Conservation (phyloP, 2,888 invertebrate species). For the Polydrusus pterygomalis region DNA sequence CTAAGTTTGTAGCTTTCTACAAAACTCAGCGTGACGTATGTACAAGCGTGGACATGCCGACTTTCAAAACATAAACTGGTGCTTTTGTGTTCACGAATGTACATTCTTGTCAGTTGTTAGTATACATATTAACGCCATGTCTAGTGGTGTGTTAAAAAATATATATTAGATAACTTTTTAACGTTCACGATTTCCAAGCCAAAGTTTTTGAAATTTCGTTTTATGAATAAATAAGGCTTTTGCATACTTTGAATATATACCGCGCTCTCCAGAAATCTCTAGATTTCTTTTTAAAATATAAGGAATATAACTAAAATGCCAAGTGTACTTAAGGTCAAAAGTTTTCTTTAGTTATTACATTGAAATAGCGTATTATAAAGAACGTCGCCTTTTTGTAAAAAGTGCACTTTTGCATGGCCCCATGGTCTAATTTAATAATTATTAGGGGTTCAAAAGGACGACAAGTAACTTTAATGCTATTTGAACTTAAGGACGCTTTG, state of each 20-base stretch:
- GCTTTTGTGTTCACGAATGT: too few species aligned
- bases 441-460: too few species aligned
- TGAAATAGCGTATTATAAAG: too few species aligned
- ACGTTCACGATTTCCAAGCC: neutral
- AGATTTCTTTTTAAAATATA: constrained; percentile 1
- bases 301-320: neutral
- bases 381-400: too few species aligned
- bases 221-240: neutral
- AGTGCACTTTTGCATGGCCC: too few species aligned
- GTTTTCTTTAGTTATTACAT: too few species aligned
- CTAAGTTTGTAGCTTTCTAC: constrained; percentile 1
- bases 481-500: neutral
- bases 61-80: neutral
- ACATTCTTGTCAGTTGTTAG: too few species aligned
- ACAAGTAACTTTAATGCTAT: neutral
- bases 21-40: neutral
- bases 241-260: neutral
- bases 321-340: neutral
- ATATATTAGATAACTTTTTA: neutral
- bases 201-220: neutral
- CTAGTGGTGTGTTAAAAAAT: too few species aligned
- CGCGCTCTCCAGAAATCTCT: constrained; percentile 2
- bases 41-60: neutral
- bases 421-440: too few species aligned
- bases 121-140: too few species aligned